Conservation (phyloP, 1,140 invertebrate genomes). For the Drosophila azteca region DNA sequence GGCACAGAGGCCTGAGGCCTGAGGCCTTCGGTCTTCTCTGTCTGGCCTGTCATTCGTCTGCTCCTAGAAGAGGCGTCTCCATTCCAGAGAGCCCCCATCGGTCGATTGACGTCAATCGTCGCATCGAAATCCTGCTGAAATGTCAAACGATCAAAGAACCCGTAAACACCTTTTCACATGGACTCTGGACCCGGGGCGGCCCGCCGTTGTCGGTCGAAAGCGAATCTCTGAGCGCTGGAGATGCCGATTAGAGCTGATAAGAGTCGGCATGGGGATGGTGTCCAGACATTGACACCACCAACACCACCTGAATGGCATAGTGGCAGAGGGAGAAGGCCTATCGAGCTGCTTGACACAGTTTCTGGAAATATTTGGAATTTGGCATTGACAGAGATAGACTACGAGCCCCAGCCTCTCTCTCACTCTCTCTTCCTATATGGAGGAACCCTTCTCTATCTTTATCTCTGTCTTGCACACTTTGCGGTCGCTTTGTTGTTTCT, state of each 20-base stretch:
- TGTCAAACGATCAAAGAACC: slow-evolving; percentile 28
- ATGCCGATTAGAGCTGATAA: slow-evolving; percentile 11
- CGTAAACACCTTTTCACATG: slow-evolving; percentile 49
- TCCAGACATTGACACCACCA: slow-evolving; percentile 3
- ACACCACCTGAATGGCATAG: no score
- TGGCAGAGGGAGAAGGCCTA: slow-evolving; percentile 1
- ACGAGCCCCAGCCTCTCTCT: no score
- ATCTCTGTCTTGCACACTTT: not conserved
- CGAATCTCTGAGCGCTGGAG: slow-evolving; percentile 40
- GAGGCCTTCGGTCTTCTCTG: slow-evolving; percentile 20
- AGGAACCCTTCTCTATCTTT: no score
- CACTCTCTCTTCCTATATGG: no score
- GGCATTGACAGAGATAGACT: no score
- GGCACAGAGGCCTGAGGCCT: slow-evolving; percentile 14
- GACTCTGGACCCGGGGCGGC: slow-evolving; percentile 37
- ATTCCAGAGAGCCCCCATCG: not conserved
- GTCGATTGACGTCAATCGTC: slow-evolving; percentile 49
- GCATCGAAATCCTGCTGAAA: slow-evolving; percentile 49
- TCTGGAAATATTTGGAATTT: not conserved
- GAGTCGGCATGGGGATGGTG: not conserved
- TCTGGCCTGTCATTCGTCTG: not conserved
- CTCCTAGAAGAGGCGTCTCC: no score
- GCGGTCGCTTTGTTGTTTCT: slow-evolving; percentile 62
- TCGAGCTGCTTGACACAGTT: slow-evolving; percentile 44
- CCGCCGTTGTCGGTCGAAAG: slow-evolving; percentile 13